phyloP scores from a whole-genome alignment of 2,888 invertebrate genomes.

The Idaea dimidiata region DNA sequence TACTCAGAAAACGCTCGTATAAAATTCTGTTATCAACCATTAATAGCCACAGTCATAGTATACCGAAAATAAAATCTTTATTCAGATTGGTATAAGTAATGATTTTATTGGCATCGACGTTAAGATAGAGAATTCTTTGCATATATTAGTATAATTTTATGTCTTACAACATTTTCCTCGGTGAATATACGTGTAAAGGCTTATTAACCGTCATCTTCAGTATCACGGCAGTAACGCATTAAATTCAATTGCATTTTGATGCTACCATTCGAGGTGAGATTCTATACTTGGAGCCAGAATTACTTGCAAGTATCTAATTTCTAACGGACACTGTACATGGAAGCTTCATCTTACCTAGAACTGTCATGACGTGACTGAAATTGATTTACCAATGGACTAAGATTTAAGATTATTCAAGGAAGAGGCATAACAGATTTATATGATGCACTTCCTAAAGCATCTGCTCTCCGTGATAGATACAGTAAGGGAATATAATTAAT shows the following conservation, averaged over 20 bases:
- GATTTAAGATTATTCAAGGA: no score
- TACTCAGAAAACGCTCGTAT: constrained; percentile 51
- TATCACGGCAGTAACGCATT: constrained; percentile 20
- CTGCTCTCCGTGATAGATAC: no score
- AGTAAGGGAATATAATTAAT: no score
- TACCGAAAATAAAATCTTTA: constrained; percentile 28
- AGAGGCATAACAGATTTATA: no score
- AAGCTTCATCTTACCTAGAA: no score
- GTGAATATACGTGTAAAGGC: constrained; percentile 23
- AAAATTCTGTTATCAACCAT: constrained; percentile 39
- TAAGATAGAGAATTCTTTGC: constrained; percentile 31
- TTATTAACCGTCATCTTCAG: constrained; percentile 26
- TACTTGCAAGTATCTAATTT: no score
- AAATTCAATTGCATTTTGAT: constrained; percentile 7
- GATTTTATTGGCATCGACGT: constrained; percentile 28
- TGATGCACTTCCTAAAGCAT: no score
- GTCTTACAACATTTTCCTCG: constrained; percentile 24
- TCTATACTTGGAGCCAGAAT: no score
- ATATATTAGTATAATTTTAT: constrained; percentile 33
- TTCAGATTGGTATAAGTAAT: constrained; percentile 24
- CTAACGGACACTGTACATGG: no score
- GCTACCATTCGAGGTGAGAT: no score
- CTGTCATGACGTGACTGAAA: no score
- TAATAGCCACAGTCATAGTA: constrained; percentile 24
- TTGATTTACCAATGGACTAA: no score